Evolutionary conservation across 2,888 invertebrate genomes (phyloP), one percentile per base, ranked within the genome.

Genomic region (Gari tellinella): DNA sequence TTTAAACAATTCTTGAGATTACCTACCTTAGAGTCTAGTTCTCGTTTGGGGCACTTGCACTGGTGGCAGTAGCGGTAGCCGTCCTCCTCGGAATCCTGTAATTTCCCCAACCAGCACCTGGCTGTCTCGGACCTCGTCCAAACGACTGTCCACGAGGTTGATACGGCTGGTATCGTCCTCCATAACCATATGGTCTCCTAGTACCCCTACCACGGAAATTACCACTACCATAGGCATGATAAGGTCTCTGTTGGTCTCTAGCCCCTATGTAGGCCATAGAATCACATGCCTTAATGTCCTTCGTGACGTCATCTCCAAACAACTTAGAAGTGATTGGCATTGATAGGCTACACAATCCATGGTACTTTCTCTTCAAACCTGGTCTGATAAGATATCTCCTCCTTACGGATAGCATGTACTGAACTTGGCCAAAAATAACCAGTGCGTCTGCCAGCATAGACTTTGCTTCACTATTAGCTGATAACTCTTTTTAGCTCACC

Each of bases 361-460:
- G n/a, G 23, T 66, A 58, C 31, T 66, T 66, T 23, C 58, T 66
- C 25, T 52, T 58, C 0, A 66, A 21, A 23, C 23, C 5, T 15
- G 66, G 66, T 4, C 58, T 19, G 10, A 66, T 66, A 19, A 58
- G 19, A 38, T 52, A 58, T 7, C 58, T n/a, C 25, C 66, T 25
- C 15, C 57, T n/a, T 5, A 66, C 5, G 15, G 66, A 66, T n/a
- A 66, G 31, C 3, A 52, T 31, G n/a, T 51, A 66, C 21, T 66
- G 66, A 15, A 43, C 66, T 25, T 66, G 66, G 8, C 58, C 66
- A 5, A 66, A 23, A 19, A 65, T 15, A 19, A 57, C 57, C 1
- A 65, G 25, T 14, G 40, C 40, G 15, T 57, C 65, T 8, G 57
- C 49, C 14, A 51, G 40, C 15, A 49, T 8, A 10, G 26, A 23